These are phyloP conservation scores for Apamea epomidion DNA, from an alignment of 2,888 invertebrate species.

Conservation along the genomic window DNA sequence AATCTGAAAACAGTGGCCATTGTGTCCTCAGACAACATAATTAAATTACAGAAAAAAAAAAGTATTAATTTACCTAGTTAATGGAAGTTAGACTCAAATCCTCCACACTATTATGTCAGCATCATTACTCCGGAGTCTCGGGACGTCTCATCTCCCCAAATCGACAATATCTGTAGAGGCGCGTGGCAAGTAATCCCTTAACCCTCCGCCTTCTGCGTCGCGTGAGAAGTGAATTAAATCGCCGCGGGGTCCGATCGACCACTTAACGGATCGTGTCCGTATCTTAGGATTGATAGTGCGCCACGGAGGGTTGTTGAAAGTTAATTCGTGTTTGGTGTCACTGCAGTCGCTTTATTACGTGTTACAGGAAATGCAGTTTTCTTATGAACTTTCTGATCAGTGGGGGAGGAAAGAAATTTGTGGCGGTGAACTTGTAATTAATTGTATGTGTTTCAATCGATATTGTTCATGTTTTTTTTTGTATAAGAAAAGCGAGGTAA, in stretches of 20 bases:
- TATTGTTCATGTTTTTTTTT: not conserved
- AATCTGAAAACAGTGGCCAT: not conserved
- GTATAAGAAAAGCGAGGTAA: not conserved
- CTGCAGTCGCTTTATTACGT: constrained; percentile 84
- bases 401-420: constrained; percentile 51
- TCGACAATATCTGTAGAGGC: constrained; percentile 89
- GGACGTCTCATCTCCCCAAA: constrained; percentile 80
- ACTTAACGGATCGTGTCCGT: constrained; percentile 86
- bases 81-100: constrained; percentile 68
- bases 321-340: constrained; percentile 90
- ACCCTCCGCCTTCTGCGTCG: constrained; percentile 83
- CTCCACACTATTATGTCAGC: constrained; percentile 75
- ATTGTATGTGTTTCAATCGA: constrained; percentile 5
- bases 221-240: constrained; percentile 89
- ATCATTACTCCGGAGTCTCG: constrained; percentile 82
- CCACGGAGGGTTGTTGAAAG: constrained; percentile 83
- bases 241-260: constrained; percentile 85
- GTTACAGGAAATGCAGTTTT: constrained; percentile 84
- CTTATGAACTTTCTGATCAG: constrained; percentile 70
- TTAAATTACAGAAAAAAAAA: constrained; percentile 11
- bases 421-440: constrained; percentile 22
- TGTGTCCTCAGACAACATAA: not conserved
- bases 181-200: constrained; percentile 87
- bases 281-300: constrained; percentile 87
- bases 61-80: constrained; percentile 37